Evolutionary conservation across 2,888 invertebrate species (phyloP).

Genomic region (Rhimphoctona megacephalus): DNA sequence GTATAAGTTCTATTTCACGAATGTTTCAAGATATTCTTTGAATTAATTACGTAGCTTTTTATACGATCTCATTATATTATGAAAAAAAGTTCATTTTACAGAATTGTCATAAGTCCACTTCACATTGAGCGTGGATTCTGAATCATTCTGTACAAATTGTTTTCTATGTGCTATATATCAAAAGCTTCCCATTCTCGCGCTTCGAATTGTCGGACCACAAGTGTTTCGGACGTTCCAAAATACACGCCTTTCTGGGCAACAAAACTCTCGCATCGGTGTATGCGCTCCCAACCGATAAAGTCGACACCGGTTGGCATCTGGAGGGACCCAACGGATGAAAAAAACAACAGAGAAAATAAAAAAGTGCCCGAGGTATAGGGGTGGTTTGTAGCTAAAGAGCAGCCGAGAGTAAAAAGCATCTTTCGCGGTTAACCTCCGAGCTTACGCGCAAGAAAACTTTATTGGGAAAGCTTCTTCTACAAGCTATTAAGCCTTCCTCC

Average conservation of each 20-base stretch:
- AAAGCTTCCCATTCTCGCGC: constrained; percentile 42
- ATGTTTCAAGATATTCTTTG: background rate
- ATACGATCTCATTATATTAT: too few relatives aligned
- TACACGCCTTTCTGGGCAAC: constrained; percentile 26
- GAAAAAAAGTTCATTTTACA: background rate
- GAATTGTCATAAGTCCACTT: background rate
- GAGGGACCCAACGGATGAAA: constrained; percentile 39
- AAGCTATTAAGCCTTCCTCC: constrained; percentile 40
- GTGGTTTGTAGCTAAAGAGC: constrained; percentile 37
- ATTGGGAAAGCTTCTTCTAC: constrained; percentile 50
- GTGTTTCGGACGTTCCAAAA: constrained; percentile 68
- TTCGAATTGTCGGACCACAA: constrained; percentile 68
- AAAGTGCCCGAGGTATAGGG: constrained; percentile 10
- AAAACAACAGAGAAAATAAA: constrained; percentile 22
- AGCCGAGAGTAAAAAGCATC: constrained; percentile 50
- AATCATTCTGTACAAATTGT: constrained; percentile 12
- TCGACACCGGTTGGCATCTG: constrained; percentile 62
- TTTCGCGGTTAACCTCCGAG: constrained; percentile 47
- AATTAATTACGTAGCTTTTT: background rate
- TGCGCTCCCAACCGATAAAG: constrained; percentile 58
- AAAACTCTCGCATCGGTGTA: constrained; percentile 35
- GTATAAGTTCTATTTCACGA: background rate
- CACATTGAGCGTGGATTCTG: background rate
- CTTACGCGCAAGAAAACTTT: constrained; percentile 50
- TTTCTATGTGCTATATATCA: constrained; percentile 46